Base-by-base conservation (phyloP, 2,888 invertebrate genomes). In the Frankliniella intonsa region DNA sequence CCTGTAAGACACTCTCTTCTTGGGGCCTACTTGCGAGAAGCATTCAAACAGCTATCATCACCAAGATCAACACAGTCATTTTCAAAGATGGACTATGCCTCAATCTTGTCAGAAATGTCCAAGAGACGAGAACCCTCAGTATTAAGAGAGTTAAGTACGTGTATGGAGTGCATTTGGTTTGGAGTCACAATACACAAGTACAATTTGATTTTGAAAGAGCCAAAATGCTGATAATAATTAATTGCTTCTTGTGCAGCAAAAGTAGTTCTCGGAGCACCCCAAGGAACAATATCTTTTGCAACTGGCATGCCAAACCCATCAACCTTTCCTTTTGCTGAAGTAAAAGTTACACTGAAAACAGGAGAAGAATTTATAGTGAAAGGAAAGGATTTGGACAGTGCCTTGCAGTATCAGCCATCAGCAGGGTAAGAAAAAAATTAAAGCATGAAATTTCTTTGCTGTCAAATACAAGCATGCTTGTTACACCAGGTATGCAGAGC, bases 241-340 rank as follows among this genome's bases (percentile, higher is more conserved):
- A 25, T 50, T 76, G 69, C 82, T 82, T 50, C 80, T 80, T 80
- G 85, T 86, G 55, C 85, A 91, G 91, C 90, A 19, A 90, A 90
- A 86, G 86, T 89, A 22, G 88, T 89, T 82, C 90, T 90, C 84
- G 88, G 88, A 62, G 88, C 88, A 55, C 88, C 85, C 11, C 83
- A 89, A 83, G 89, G 87, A 80, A 88, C 90, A 83, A 90, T 93
- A 19, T 93, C 93, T 0, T 86, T 93, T 50, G 94, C 93, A 0
- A 93, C 93, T 84, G 94, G 94, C 0, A 92, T 94, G 91, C 94
- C 94, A 10, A 94, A 94, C 86, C 93, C 93, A 83, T 88, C 89
- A 12, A 91, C 92, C 22, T 94, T 94, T 86, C 94, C 94, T 0
- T 93, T 93, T 86, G 89, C 90, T 83, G 90, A 90, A 62, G 89